Conservation (phyloP, 2,113 vertebrate species). For the Catharus bicknelli region DNA sequence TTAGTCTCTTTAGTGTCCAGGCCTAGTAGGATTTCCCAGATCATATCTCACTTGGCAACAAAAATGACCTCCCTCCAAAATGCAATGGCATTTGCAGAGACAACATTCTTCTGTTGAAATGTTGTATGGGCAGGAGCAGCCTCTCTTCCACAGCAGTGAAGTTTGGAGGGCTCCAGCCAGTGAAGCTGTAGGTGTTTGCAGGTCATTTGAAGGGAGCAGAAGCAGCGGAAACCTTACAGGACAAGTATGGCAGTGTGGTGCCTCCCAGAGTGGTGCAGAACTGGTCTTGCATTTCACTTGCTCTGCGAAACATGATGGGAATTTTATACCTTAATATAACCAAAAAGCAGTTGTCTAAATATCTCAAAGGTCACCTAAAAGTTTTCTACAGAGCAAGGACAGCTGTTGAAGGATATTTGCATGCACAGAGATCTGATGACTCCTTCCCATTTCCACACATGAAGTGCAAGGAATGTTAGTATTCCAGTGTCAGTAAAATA, state of each 20-base stretch:
- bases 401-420: neutral
- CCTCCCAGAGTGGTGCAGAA: neutral
- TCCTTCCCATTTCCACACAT: neutral
- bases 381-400: neutral
- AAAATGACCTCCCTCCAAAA: constrained; percentile 10
- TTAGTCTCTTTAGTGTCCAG: constrained; percentile 31
- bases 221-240: neutral
- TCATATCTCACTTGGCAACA: constrained; percentile 30
- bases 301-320: neutral
- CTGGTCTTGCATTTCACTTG: neutral
- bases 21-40: constrained; percentile 5
- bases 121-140: neutral
- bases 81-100: neutral
- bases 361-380: neutral
- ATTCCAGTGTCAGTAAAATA: neutral
- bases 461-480: neutral
- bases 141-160: neutral
- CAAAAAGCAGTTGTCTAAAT: neutral
- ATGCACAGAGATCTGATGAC: neutral
- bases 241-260: neutral
- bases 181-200: neutral
- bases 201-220: neutral
- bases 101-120: neutral
- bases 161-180: neutral
- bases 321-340: neutral